Conservation (phyloP, 2,888 invertebrate species). For the Meiosimyza decipiens region DNA sequence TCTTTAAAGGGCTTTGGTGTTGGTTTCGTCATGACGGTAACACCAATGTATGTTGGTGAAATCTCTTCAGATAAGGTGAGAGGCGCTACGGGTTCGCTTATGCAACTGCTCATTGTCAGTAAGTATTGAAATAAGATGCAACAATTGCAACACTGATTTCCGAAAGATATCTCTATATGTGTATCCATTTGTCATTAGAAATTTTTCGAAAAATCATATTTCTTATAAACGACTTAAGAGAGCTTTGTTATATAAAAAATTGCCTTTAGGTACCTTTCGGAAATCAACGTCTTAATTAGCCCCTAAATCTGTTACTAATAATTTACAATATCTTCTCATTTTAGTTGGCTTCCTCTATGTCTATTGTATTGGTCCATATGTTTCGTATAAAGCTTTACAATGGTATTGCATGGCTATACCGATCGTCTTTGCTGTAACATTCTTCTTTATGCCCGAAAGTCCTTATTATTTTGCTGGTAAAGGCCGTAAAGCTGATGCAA, state of each 20-base stretch:
- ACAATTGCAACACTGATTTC: too few relatives aligned
- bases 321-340: slow-evolving; percentile 52
- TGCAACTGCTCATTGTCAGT: slow-evolving; percentile 78
- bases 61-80: slow-evolving; percentile 82
- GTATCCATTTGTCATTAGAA: too few relatives aligned
- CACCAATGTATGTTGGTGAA: slow-evolving; percentile 89
- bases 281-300: too few relatives aligned
- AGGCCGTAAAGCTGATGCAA: slow-evolving; percentile 71
- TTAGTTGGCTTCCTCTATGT: slow-evolving; percentile 75
- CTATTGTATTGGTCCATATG: slow-evolving; percentile 79
- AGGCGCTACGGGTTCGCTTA: slow-evolving; percentile 83
- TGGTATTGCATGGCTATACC: slow-evolving; percentile 75
- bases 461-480: slow-evolving; percentile 77
- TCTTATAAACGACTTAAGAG: too few relatives aligned
- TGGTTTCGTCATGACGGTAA: slow-evolving; percentile 77
- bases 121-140: slow-evolving; percentile 43
- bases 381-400: slow-evolving; percentile 74
- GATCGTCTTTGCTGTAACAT: slow-evolving; percentile 71
- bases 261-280: too few relatives aligned
- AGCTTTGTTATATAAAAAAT: too few relatives aligned
- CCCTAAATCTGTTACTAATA: too few relatives aligned
- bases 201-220: too few relatives aligned
- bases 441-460: slow-evolving; percentile 84
- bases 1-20: slow-evolving; percentile 70
- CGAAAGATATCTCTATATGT: too few relatives aligned